Evolutionary conservation across 2,888 invertebrate genomes (phyloP), one percentile per base, ranked within the genome.

Genomic region (Aphidius colemani): DNA sequence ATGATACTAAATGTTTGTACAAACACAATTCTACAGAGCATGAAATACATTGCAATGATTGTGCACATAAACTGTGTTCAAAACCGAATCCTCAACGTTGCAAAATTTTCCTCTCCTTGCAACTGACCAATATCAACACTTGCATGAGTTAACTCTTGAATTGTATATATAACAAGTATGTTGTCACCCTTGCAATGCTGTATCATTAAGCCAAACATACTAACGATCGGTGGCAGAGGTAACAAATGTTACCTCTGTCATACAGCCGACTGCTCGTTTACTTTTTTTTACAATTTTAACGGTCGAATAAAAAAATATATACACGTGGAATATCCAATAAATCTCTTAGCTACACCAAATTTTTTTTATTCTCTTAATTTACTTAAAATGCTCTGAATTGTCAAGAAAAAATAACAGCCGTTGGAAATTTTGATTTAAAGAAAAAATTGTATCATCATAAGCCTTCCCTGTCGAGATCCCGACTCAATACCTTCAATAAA

Each of bases 201-300:
- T 74, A 75, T 75, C 73, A 74, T 73, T 69, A 69, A 63, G 58
- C 69, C 70, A 75, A 75, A 75, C 73, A 74, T 71, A 67, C 72
- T 72, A 72, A 74, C 74, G 71, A 72, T 72, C 72, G 69, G 67
- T 64, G 64, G 66, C 66, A 71, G 61, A 70, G 30, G 30, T 30
- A 30, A 30, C 70, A 70, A 69, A 49, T 13, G 63, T 71, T 72
- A 74, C 72, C 70, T 67, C 64, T 63, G 69, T 70, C 51, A 63
- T 10, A 56, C 39, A 48, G 30, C 11, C 49, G 53, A 43, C 50
- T 30, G 56, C 10, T 43, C n/a, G 1, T 40, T 48, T 46, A 48
- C 43, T 39, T 39, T 18, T 18, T 18, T 18, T 18, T 18, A 18
- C 2, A 18, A 18, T 18, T 18, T 18, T 18, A 18, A 18, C 13